These are phyloP conservation scores for Oncorhynchus mykiss DNA, from an alignment of 2,113 vertebrate species.

Conservation along the genomic window DNA sequence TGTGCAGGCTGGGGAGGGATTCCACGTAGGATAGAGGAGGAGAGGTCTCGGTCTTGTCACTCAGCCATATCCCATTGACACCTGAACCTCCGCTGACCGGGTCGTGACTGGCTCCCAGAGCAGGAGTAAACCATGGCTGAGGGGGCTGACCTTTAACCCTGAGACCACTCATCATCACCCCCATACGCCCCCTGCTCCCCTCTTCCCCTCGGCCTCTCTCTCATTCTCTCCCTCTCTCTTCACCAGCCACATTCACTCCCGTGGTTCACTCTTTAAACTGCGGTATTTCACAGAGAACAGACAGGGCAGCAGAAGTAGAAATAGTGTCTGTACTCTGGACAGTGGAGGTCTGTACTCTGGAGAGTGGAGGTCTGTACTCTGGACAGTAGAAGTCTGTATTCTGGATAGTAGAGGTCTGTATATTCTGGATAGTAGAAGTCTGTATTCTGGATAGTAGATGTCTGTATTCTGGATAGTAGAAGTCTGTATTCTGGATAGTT, in stretches of 20 bases:
- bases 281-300: neutral
- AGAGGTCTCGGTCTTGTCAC: conserved; percentile 61
- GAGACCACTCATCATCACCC: conserved; percentile 53
- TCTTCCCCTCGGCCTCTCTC: neutral
- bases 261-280: neutral
- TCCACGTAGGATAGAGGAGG: conserved; percentile 49
- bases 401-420: too few species aligned
- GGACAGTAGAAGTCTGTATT: too few species aligned
- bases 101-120: conserved; percentile 66
- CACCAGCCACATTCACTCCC: neutral
- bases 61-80: conserved; percentile 66
- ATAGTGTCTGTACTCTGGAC: too few species aligned
- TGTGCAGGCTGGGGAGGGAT: conserved; percentile 58
- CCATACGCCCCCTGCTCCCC: conserved; percentile 17
- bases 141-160: conserved; percentile 56
- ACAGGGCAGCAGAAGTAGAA: too few species aligned
- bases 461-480: too few species aligned
- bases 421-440: too few species aligned
- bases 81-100: conserved; percentile 74
- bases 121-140: conserved; percentile 56
- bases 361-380: too few species aligned
- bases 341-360: too few species aligned
- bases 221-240: neutral
- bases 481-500: too few species aligned
- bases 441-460: too few species aligned